Conservation (phyloP, 2,888 invertebrate genomes). For the Scaptomyza reducta region DNA sequence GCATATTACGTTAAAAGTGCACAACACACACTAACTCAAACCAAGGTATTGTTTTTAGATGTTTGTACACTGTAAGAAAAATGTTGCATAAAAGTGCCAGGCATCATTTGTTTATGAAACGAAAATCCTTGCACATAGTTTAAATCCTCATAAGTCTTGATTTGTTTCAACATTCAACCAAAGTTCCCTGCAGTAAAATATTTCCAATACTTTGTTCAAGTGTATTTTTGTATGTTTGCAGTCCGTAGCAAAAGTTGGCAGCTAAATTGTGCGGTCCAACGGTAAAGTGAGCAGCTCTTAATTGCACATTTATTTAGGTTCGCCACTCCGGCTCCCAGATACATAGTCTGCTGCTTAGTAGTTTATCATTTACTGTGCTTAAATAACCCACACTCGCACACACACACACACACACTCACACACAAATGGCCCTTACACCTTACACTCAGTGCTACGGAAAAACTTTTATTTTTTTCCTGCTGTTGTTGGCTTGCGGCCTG, state of each 20-base stretch:
- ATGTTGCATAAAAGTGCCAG: neutral
- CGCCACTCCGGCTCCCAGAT: conserved; percentile 54
- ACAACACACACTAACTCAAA: conserved; percentile 38
- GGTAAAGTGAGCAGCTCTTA: conserved; percentile 81
- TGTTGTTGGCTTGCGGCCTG: conserved; percentile 31
- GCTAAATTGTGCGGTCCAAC: conserved; percentile 78
- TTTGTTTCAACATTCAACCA: too few species aligned
- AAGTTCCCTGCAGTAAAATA: too few species aligned
- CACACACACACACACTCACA: neutral
- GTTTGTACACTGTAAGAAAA: conserved; percentile 13
- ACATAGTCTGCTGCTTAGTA: conserved; percentile 73
- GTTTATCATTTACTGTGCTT: conserved; percentile 79
- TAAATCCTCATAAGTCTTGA: too few species aligned
- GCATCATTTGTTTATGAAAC: too few species aligned
- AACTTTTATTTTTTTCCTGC: conserved; percentile 65
- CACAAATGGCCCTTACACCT: neutral
- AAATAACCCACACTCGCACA: conserved; percentile 62
- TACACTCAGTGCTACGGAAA: conserved; percentile 28
- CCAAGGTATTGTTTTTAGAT: conserved; percentile 5
- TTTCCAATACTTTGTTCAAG: conserved; percentile 11
- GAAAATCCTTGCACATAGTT: too few species aligned
- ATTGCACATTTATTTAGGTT: conserved; percentile 83
- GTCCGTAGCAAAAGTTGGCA: conserved; percentile 65
- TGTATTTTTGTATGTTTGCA: conserved; percentile 33
- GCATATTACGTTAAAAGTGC: conserved; percentile 79